phyloP scores from a whole-genome alignment of 2,888 invertebrate genomes.

The Arrhopalites spinosus region DNA sequence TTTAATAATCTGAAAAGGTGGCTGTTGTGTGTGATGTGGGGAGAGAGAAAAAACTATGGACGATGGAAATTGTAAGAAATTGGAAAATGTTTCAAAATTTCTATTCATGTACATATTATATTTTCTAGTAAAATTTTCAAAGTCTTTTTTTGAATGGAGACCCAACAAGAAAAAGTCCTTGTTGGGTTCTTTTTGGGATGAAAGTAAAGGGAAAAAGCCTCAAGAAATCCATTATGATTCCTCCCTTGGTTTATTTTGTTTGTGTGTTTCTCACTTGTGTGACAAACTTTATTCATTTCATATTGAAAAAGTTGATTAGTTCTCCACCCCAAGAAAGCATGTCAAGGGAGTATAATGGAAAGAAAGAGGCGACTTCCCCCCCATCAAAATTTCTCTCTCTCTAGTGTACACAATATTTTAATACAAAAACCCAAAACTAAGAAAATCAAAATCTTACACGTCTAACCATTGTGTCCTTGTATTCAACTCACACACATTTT shows the following conservation, averaged over 20 bases:
- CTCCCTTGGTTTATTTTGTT: conserved; percentile 7
- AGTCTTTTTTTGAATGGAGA: too few relatives aligned
- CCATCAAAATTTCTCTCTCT: neutral
- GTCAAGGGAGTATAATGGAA: neutral
- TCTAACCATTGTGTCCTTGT: neutral
- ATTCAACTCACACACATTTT: neutral
- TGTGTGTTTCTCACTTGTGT: neutral
- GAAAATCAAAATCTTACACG: neutral
- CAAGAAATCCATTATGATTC: conserved; percentile 46
- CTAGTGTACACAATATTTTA: neutral
- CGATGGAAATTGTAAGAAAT: too few relatives aligned
- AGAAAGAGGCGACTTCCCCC: neutral
- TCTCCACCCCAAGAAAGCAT: conserved; percentile 10
- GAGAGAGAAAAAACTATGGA: too few relatives aligned
- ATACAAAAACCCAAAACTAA: neutral
- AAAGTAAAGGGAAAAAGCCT: conserved; percentile 22
- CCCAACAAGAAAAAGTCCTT: neutral
- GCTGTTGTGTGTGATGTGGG: too few relatives aligned
- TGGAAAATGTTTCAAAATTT: too few relatives aligned
- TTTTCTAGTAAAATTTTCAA: too few relatives aligned
- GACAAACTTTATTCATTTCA: conserved; percentile 16
- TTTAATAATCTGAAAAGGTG: too few relatives aligned
- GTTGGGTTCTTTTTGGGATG: neutral
- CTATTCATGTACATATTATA: too few relatives aligned
- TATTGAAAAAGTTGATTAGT: conserved; percentile 46